A percentile compares a stretch with the other conserved stretches of the same genome.
These are phyloP conservation scores for Mionectes macconnelli DNA, from an alignment of 2,113 vertebrate species.

Conservation along the genomic window DNA sequence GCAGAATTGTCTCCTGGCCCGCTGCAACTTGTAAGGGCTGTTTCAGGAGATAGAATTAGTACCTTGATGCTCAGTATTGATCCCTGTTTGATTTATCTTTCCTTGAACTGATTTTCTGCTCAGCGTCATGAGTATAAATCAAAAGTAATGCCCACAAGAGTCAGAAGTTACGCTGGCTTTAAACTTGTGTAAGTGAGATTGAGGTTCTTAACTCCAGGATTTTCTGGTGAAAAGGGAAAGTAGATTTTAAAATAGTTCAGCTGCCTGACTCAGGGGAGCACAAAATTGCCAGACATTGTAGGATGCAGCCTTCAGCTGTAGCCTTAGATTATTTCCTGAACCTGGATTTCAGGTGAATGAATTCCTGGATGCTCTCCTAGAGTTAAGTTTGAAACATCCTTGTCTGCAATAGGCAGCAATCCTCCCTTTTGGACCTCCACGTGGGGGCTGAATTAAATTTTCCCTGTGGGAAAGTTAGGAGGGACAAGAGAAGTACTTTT, in stretches of 20 bases:
- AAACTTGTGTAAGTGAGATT: constrained; percentile 18
- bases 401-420: background rate
- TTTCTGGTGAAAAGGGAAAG: background rate
- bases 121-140: constrained; percentile 3
- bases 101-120: constrained; percentile 51
- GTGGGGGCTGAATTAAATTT: background rate
- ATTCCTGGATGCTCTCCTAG: background rate
- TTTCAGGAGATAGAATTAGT: constrained; percentile 51
- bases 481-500: background rate
- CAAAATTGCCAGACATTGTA: background rate
- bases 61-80: constrained; percentile 52
- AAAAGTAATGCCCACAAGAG: constrained; percentile 49
- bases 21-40: constrained; percentile 5
- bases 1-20: background rate
- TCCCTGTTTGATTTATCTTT: constrained; percentile 50
- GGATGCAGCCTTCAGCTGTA: background rate
- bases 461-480: background rate
- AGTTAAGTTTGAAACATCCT: background rate
- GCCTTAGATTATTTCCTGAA: background rate
- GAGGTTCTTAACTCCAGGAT: background rate
- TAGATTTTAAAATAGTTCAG: background rate
- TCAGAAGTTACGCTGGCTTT: background rate
- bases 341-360: background rate
- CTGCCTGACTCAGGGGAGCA: background rate
- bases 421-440: background rate